Evolutionary conservation across 2,888 invertebrate species (phyloP), one percentile per base, ranked within the genome.

Genomic region (Hydroisotoma schaefferi): DNA sequence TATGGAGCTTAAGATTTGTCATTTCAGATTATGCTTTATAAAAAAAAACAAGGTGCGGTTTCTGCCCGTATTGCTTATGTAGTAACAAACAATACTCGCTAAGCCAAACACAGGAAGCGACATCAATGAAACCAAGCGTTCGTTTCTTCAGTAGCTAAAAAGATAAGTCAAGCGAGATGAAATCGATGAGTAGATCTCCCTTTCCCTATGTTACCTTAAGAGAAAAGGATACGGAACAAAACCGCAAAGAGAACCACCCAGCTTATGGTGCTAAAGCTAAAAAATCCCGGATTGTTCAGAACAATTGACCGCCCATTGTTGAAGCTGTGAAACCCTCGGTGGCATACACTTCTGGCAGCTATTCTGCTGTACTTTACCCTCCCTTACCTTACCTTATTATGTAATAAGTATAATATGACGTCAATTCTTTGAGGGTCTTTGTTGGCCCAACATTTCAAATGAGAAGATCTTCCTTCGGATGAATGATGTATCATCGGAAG

Each of bases 41-140:
- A n/a, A n/a, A n/a, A n/a, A n/a, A n/a, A n/a, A n/a, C n/a, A n/a
- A n/a, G n/a, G n/a, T n/a, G n/a, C n/a, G n/a, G n/a, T n/a, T n/a
- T n/a, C n/a, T n/a, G n/a, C n/a, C n/a, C n/a, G n/a, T n/a, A n/a
- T n/a, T n/a, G n/a, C n/a, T n/a, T n/a, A n/a, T n/a, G n/a, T n/a
- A n/a, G n/a, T n/a, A n/a, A n/a, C n/a, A n/a, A n/a, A n/a, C n/a
- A n/a, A n/a, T n/a, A n/a, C n/a, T n/a, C 38, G 20, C 43, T 53
- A 53, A 53, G 38, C 53, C 53, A 53, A 53, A 53, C 40, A 53
- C 20, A 53, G 53, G 43, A 53, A 6, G 53, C 53, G 53, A 53
- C 53, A 46, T 46, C 46, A 46, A 46, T 46, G 10, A 46, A 23
- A 6, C 46, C 46, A 18, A 23, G 10, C 6, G 22, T 10, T 46